These are phyloP conservation scores for Phalanger gymnotis DNA, from an alignment of 2,797 vertebrate genomes.

Conservation along the genomic window DNA sequence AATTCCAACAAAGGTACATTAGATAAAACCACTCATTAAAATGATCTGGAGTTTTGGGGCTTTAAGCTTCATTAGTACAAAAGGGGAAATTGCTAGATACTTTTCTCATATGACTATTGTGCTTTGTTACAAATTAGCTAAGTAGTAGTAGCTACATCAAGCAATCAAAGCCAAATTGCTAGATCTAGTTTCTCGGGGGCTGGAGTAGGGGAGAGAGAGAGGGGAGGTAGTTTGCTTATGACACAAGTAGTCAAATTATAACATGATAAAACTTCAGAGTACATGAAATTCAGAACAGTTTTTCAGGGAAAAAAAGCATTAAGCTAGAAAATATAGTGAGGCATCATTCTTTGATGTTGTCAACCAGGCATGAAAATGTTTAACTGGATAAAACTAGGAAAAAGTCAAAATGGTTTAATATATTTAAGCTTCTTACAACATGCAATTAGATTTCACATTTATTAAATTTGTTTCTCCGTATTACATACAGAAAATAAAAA, in stretches of 20 bases:
- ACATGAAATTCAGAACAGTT: neutral
- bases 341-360: slow-evolving; percentile 41
- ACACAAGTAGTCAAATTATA: neutral
- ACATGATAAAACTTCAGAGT: neutral
- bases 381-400: slow-evolving; percentile 35
- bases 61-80: slow-evolving; percentile 38
- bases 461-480: slow-evolving; percentile 56
- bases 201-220: slow-evolving; percentile 6
- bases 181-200: slow-evolving; percentile 33
- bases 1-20: neutral
- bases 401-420: slow-evolving; percentile 48
- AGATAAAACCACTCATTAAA: slow-evolving; percentile 41
- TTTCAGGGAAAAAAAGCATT: slow-evolving; percentile 50
- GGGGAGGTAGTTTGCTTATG: neutral
- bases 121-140: slow-evolving; percentile 27
- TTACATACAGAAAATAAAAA: slow-evolving; percentile 64
- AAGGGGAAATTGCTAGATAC: slow-evolving; percentile 28
- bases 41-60: slow-evolving; percentile 25
- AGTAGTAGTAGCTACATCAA: slow-evolving; percentile 34
- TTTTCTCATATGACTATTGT: slow-evolving; percentile 13
- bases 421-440: slow-evolving; percentile 52
- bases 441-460: slow-evolving; percentile 39
- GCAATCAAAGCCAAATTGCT: slow-evolving; percentile 25
- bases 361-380: neutral
- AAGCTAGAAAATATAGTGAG: neutral